Evolutionary conservation across 2,113 vertebrate genomes (phyloP), one percentile per base, ranked within the genome.

Genomic region (Zosterops lateralis): DNA sequence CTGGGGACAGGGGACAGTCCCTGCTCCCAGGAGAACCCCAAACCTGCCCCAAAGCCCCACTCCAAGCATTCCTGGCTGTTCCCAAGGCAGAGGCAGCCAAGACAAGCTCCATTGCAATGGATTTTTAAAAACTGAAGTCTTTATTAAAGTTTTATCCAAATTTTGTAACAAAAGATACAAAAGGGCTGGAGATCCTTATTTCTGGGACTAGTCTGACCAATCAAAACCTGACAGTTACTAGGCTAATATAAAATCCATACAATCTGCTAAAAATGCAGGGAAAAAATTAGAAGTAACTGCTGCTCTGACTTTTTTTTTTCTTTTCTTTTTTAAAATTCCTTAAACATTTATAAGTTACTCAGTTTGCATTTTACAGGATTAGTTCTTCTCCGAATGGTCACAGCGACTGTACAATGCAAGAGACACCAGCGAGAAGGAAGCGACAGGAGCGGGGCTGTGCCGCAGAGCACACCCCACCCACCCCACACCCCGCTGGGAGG

Each of bases 111-210:
- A 12, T 2, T 1, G 78, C 89, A 47, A 54, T 89, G 61, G 56
- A 26, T 96, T 96, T 95, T 90, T 96, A 97, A 94, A 97, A 97
- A 97, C 89, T 17, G 92, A 96, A 91, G 80, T 96, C 72, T 97
- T 97, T 97, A 97, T 97, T 97, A 96, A 96, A 96, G 44, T 94
- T 94, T 96, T 97, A 95, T 96, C 94, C 96, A 96, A 97, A 95
- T 96, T 96, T 95, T 95, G 89, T 94, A 96, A 97, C 97, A 97
- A 97, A 96, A 97, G 95, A 95, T 92, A 97, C 89, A 97, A 97
- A 97, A 97, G 91, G 95, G 93, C 54, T 94, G 94, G 89, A 97
- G 91, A 95, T 94, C 71, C 81, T 95, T 76, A 93, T 78, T 96
- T 87, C 83, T 86, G 92, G 96, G 94, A 90, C 93, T 96, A 96